Evolutionary conservation across 1,140 invertebrate species (phyloP), one percentile per base, ranked within the genome.

Genomic region (Caenorhabditis remanei): DNA sequence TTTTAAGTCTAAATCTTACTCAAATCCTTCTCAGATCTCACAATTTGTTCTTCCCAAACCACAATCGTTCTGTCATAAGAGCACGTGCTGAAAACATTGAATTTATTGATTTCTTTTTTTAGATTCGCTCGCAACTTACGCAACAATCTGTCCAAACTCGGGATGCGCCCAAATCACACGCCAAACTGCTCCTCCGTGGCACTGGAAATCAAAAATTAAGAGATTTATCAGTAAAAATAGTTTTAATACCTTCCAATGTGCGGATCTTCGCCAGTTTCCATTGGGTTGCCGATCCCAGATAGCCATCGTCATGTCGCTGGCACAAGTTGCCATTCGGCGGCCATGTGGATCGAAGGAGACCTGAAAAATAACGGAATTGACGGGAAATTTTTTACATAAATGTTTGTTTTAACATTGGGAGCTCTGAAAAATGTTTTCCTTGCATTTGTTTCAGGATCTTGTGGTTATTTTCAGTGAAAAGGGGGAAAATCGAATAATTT

Each of bases 131-230:
- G 41, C 13, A 4, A 21, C 43, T 79, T 79, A 79, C 71, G 61
- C 87, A 11, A 87, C 16, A 24, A 88, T 75, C 55, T 88, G 87
- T 63, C 87, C 87, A 63, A 88, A 88, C n/a, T 88, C 83, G 7
- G 87, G 87, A 88, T 88, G 87, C 6, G 87, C 87, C 87, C 87
- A 88, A 32, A 71, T 84, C 7, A 84, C 71, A 24, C 87, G 61
- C 75, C 53, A 65, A n/a, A 88, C 71, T 6, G 87, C 83, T 53
- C 87, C 87, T 40, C 75, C 83, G 32, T 88, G 87, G 41, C 58
- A 56, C 86, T 87, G 58, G 48, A 87, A 83, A 43, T 21, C 4
- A 61, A 13, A 21, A 67, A 75, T 7, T 71, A 11, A 50, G 4
- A 19, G 9, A 16, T 43, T 19, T 46, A 46, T 21, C 40, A 16